Evolutionary conservation across 2,797 vertebrate genomes (phyloP), one percentile per base, ranked within the genome.

Genomic region (Cynopterus sphinx): DNA sequence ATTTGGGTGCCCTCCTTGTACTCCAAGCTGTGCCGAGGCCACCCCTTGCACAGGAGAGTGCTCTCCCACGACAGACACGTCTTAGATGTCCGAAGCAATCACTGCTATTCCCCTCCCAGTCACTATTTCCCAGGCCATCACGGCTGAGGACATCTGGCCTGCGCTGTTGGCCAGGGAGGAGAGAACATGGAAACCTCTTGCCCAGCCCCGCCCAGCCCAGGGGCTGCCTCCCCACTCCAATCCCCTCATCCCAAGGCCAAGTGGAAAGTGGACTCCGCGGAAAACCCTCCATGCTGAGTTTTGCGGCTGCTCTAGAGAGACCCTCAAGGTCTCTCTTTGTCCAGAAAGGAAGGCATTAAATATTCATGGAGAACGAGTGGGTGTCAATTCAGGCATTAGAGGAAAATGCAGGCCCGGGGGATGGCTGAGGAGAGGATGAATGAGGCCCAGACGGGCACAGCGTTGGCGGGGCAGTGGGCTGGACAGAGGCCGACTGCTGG

Each of bases 281-380:
- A 92, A 57, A 68, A 75, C 71, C 51, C 78, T 84, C 43, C 19
- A 19, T 15, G 70, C 39, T 11, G 46, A 67, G 33, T 83, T 57
- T 46, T 5, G 2, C 46, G n/a, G 39, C 9, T 43, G 70, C 67
- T 65, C 82, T 55, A 7, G 21, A 67, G 59, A 70, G 70, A 59
- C 41, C 65, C 79, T 81, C 88, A 89, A 77, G 53, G 86, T 89
- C 73, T 88, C 22, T 73, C 79, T 96, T 78, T 55, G 24, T 68
- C 91, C 28, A 67, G 51, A 89, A 90, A 55, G 63, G 51, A 90
- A 95, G 51, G 51, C 53, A 70, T 75, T 82, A 86, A 39, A 55
- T 77, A 90, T 87, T 93, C 90, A 94, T 19, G 59, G 83, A 77
- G 67, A 89, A 94, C 53, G 39, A 74, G 55, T 68, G 83, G 43